Conservation (phyloP, 2,113 vertebrate species). For the Podilymbus podiceps region DNA sequence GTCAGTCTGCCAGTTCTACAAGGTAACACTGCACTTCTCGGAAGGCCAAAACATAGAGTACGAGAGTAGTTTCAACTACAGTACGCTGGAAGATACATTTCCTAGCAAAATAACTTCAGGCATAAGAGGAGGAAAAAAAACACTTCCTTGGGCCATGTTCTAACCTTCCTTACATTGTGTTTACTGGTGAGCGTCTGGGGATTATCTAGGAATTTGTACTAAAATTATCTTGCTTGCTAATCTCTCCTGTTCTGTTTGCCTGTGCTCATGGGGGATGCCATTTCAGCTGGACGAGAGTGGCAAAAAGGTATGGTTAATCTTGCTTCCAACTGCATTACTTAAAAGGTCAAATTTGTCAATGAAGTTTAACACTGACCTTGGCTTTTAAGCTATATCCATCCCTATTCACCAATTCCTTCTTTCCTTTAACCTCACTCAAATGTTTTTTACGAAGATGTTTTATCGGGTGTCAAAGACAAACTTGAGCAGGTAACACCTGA, state of each 20-base stretch:
- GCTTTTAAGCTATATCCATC: neutral
- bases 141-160: neutral
- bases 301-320: slow-evolving; percentile 17
- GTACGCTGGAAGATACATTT: neutral
- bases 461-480: neutral
- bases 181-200: neutral
- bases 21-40: neutral
- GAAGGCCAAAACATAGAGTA: neutral
- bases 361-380: slow-evolving; percentile 2
- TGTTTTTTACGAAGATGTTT: neutral
- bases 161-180: neutral
- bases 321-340: neutral
- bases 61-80: neutral
- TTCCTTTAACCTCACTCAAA: neutral
- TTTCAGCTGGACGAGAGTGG: neutral
- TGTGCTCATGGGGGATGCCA: neutral
- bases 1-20: neutral
- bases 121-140: neutral
- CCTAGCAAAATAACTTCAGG: slow-evolving; percentile 31
- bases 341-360: slow-evolving; percentile 37
- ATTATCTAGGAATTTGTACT: neutral
- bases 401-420: neutral
- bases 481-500: neutral
- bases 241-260: slow-evolving; percentile 1
- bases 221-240: slow-evolving; percentile 33